Base-by-base conservation (phyloP, 2,797 vertebrate genomes). In the Rhynchotus rufescens region DNA sequence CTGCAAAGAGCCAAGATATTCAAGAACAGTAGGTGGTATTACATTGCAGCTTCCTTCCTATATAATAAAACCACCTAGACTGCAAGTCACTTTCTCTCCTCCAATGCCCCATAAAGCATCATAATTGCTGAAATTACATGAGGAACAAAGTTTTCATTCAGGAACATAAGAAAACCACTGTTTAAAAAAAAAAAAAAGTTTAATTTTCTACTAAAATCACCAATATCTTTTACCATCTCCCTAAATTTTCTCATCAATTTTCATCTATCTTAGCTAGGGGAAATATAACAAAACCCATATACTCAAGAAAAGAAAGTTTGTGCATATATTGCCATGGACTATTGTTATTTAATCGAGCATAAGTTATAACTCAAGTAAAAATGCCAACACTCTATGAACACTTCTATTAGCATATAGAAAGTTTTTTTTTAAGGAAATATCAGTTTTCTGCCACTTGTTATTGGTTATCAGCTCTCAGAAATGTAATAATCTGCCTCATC, bases 331-430 rank as follows among this genome's bases (percentile, higher is more conserved):
- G 8, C 19, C 32, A 49, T 30, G 19, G 16, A 38, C 19, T 57
- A 36, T 2, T 40, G n/a, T 56, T 80, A n/a, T 62, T 74, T 25
- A 34, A 17, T 15, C 66, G 22, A 52, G 25, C 10, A 11, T 17
- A 52, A 90, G 52, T 84, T 54, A 11, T 54, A 84, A 62, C 11
- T 93, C 76, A 89, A 88, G 64, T 72, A 90, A 93, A 95, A 95
- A 95, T 47, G 59, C 94, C 94, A 64, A 72, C n/a, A 81, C 52
- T 73, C 26, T 94, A 69, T 1, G 5, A 95, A 71, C 28, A 38
- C 81, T 91, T 96, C 84, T 68, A 68, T 22, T 91, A 81, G 52
- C 88, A 84, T 57, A 75, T 86, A 76, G 71, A 92, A 91, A 95
- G 87, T 61, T 84, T 79, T 90, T 47, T 74, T 93, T 49, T 86